Base-by-base conservation (phyloP, 2,797 vertebrate genomes). In the Pseudochirops corinnae region DNA sequence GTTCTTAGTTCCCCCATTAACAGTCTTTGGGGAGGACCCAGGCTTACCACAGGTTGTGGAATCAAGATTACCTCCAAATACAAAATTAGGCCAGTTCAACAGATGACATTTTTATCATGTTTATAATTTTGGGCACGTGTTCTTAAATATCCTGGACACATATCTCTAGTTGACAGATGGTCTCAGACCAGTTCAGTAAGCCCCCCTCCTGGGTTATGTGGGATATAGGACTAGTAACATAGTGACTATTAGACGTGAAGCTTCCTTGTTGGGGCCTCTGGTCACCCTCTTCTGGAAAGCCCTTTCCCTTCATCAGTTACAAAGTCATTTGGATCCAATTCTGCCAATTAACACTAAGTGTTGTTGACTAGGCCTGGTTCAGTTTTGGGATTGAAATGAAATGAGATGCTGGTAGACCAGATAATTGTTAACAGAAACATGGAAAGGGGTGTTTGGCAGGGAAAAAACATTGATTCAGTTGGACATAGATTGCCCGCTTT, bases 241-340 rank as follows among this genome's bases (percentile, higher is more conserved):
- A 82, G 33, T 67, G 13, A 82, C 13, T 12, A 62, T 14, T 14
- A 33, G 13, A 33, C 21, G 2, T 24, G 18, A 2, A 82, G n/a
- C n/a, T 82, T 82, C 67, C 18, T 82, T 82, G n/a, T 82, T 82
- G n/a, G 62, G 67, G n/a, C n/a, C n/a, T 82, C 33, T n/a, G 14
- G 16, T 74, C 62, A 18, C 62, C 31, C n/a, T 39, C 5, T 14
- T 74, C 67, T 82, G 67, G 18, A 82, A 46, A 82, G n/a, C n/a
- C 67, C 67, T 24, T 82, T 82, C n/a, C n/a, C 18, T 82, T 82
- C 67, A 39, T 82, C 16, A 74, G 33, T 67, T 33, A 62, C 60
- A 67, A 46, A 82, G 67, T 82, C 67, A 82, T 82, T 82, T 82
- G 67, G n/a, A 82, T 82, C n/a, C 67, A 82, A 46, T 82, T 82